These are phyloP conservation scores for Lophochroa leadbeateri DNA, from an alignment of 2,113 vertebrate species.

Conservation along the genomic window DNA sequence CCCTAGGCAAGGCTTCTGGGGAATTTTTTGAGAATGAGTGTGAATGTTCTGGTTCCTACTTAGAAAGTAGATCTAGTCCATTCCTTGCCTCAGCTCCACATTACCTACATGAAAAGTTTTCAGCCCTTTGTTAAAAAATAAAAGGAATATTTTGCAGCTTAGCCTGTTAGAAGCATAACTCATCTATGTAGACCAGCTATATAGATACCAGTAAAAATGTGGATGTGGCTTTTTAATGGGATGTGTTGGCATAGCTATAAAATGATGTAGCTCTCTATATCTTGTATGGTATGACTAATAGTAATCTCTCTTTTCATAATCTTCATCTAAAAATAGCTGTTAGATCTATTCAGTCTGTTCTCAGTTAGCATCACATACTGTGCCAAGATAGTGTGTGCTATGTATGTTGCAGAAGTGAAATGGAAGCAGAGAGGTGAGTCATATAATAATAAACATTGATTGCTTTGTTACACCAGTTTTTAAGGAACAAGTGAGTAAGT, in stretches of 20 bases:
- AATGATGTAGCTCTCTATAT: not conserved
- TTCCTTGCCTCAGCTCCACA: fast-evolving
- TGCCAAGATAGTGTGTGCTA: not conserved
- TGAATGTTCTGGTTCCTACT: not conserved
- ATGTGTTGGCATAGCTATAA: not conserved
- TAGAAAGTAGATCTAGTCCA: not conserved
- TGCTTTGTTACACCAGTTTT: not conserved
- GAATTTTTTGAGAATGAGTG: not conserved
- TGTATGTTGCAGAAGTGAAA: not conserved
- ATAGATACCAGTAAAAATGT: not conserved
- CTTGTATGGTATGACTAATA: not conserved
- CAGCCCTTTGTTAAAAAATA: not conserved
- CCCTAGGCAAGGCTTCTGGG: not conserved
- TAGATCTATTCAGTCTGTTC: not conserved
- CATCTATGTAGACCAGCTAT: not conserved
- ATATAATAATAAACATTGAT: not conserved
- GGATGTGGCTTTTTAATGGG: not conserved
- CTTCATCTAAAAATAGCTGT: not conserved
- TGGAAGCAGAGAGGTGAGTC: not conserved
- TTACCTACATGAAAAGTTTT: not conserved
- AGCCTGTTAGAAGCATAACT: not conserved
- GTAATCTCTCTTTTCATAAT: not conserved
- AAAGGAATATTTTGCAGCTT: not conserved
- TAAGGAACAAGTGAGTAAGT: not conserved
- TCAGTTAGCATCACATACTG: not conserved